Evolutionary conservation across 2,888 invertebrate genomes (phyloP).

Genomic region (Leptopterna dolabrata): DNA sequence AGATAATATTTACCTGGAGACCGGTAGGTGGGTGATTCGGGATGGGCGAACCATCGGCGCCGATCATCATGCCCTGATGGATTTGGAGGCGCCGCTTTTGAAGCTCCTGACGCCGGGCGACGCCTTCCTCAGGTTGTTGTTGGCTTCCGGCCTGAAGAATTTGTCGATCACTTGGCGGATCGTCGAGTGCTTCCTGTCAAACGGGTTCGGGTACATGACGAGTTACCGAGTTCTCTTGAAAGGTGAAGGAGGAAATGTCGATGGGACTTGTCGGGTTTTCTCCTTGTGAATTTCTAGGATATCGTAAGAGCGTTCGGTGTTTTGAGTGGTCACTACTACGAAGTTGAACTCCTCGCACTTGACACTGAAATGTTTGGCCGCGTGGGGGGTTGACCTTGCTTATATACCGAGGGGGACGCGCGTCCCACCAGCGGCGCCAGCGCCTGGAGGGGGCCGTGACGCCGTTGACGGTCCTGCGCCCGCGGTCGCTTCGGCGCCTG

Average conservation of each 20-base stretch:
- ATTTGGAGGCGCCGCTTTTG: constrained; percentile 10
- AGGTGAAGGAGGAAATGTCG: too few species aligned
- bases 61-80: constrained; percentile 29
- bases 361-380: constrained; percentile 40
- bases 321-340: background rate
- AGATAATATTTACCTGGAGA: background rate
- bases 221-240: background rate
- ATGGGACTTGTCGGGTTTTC: too few species aligned
- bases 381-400: constrained; percentile 47
- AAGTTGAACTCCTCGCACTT: constrained; percentile 45
- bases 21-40: background rate
- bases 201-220: constrained; percentile 64
- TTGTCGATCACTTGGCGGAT: constrained; percentile 64
- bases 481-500: background rate
- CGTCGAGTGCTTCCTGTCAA: constrained; percentile 64
- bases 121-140: constrained; percentile 57
- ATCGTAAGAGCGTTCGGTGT: too few species aligned
- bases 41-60: background rate
- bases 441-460: background rate
- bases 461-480: constrained; percentile 8
- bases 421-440: constrained; percentile 17
- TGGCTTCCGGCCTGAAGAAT: constrained; percentile 61
- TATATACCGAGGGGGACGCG: constrained; percentile 23
- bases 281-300: too few species aligned
- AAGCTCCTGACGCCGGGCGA: background rate